Evolutionary conservation across 2,113 vertebrate species (phyloP), one percentile per base, ranked within the genome.

Genomic region (Oceanites oceanicus): DNA sequence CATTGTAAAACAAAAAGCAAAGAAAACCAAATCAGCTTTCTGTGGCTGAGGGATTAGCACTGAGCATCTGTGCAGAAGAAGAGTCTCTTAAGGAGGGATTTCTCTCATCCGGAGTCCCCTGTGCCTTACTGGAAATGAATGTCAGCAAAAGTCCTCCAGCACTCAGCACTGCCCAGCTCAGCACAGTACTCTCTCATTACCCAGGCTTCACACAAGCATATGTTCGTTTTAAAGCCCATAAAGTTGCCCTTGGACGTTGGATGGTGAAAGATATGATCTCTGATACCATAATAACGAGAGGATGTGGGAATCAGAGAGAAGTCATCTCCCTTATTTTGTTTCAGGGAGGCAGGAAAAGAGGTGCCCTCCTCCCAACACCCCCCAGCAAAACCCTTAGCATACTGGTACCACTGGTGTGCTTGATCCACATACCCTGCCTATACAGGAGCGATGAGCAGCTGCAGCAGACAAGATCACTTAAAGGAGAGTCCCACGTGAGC

Each of bases 371-470:
- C 61, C 30, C 59, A 86, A 7, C 44, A 59, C 3, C 9, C 40
- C 38, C 32, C 61, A 78, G 56, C 20, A 58, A 82, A 79, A 17
- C 42, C 29, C 47, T 50, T 11, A 45, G 14, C 30, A 26, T 40
- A 22, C 29, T 30, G 32, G 38, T 74, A 30, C 20, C 27, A 59
- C 32, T 36, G 40, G 27, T 70, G 66, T 30, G 42, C 62, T 84
- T 0, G 0, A 14, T 36, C 63, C 7, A 0, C 56, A 49, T 5
- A 13, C 11, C 17, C 55, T 75, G 45, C 34, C 32, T 30, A 1
- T 6, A 16, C 19, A 53, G 61, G 15, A 58, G 34, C 1, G 0
- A 52, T 16, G 59, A 78, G 42, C 34, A 18, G 56, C 45, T 61
- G 27, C 77, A 80, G 32, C 11, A 10, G 23, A 47, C 32, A 32